Base-by-base conservation (phyloP, 2,888 invertebrate species). In the Megamerina dolium region DNA sequence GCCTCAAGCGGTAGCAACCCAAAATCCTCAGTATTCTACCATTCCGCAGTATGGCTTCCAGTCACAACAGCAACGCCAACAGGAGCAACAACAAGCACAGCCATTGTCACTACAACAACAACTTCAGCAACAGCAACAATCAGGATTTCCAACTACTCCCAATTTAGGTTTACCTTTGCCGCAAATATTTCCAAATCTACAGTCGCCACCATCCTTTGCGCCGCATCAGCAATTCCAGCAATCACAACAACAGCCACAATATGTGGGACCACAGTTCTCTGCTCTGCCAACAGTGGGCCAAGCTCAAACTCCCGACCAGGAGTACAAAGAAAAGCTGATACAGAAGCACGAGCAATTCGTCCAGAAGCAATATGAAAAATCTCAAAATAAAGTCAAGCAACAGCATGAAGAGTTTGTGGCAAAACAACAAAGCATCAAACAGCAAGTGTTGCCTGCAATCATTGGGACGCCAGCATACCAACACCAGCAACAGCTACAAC, bases 361-460 rank as follows among this genome's bases (percentile, higher is more conserved):
- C 4, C 85, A 87, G 56, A 85, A 83, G 58, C 86, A 86, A 57
- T 86, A 87, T 55, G 79, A 87, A 53, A 85, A 85, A 54, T 82
- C 85, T 32, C 81, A 86, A 58, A 82, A 84, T 57, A 87, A 87
- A 60, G 80, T 85, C 1, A 78, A 85, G 50, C 78, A 80, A 55
- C 74, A 85, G 20, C 86, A 87, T 52, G 79, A 81, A 52, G 82
- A 83, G 45, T 84, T 83, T 58, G 56, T 83, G 0, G 78, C 77
- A 51, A 79, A 81, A 51, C 87, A 88, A 61, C 79, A 84, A 5
- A 80, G 81, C 19, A 79, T 80, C 41, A 79, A 75, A 51, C 64
- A 66, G 18, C 64, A 66, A 14, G 56, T 64, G 43, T 68, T 61
- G 35, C 65, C 65, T 21, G 61, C 63, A 4, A 56, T 63, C 35